phyloP scores from a whole-genome alignment of 1,140 invertebrate genomes.

The Neuroterus valhalla region DNA sequence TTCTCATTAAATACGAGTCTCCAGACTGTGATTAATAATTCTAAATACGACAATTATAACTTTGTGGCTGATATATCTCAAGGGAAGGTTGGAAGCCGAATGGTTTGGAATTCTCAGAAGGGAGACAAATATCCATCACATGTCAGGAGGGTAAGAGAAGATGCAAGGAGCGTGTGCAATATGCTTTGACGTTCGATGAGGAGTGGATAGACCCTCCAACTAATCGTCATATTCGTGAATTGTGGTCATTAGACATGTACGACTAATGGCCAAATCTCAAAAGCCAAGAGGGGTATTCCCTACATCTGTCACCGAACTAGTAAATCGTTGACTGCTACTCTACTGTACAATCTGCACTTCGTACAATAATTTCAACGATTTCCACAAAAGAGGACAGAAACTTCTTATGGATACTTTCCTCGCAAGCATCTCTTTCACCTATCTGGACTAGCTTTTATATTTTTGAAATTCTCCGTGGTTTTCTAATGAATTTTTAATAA shows the following conservation, averaged over 20 bases:
- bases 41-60: neutral
- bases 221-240: slow-evolving; percentile 44
- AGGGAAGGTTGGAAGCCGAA: neutral
- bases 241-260: slow-evolving; percentile 15
- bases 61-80: neutral
- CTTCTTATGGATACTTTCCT: too few species aligned
- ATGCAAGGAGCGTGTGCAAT: slow-evolving; percentile 58
- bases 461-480: too few species aligned
- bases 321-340: slow-evolving; percentile 19
- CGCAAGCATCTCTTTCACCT: too few species aligned
- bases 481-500: too few species aligned
- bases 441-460: too few species aligned
- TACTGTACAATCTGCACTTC: neutral
- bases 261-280: slow-evolving; percentile 18
- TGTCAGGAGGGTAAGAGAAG: slow-evolving; percentile 61
- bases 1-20: too few species aligned
- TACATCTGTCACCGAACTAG: slow-evolving; percentile 11
- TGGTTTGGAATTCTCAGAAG: slow-evolving; percentile 48
- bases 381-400: too few species aligned
- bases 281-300: slow-evolving; percentile 2
- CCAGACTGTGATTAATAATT: too few species aligned
- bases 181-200: slow-evolving; percentile 63
- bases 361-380: too few species aligned
- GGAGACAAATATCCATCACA: slow-evolving; percentile 70
- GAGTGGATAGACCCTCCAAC: slow-evolving; percentile 36